Evolutionary conservation across 2,113 vertebrate genomes (phyloP).

Genomic region (Passer montanus): DNA sequence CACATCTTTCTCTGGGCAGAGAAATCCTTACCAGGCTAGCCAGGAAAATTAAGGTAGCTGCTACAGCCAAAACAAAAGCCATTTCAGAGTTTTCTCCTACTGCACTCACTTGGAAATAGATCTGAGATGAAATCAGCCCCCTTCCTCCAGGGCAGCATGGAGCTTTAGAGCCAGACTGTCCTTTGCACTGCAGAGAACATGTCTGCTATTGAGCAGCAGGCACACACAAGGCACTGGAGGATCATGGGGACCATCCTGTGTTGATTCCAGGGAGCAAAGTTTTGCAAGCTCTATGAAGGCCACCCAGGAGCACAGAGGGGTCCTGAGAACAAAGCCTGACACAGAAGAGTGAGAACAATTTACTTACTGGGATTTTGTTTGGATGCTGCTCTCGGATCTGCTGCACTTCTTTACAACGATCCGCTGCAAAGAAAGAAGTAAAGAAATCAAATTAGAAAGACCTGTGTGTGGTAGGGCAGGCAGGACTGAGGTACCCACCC

Average conservation of each 20-base stretch:
- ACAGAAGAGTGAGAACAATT: neutral
- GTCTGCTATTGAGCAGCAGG: neutral
- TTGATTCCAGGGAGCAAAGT: neutral
- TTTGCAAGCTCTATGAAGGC: neutral
- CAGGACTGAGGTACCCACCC: neutral
- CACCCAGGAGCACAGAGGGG: neutral
- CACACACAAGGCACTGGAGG: neutral
- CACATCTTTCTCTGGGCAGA: neutral
- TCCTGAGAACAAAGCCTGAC: neutral
- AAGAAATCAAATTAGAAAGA: neutral
- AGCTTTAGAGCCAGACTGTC: neutral
- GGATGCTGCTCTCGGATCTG: slow-evolving; percentile 97
- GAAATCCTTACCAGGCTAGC: neutral
- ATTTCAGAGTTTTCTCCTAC: neutral
- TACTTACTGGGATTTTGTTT: slow-evolving; percentile 96
- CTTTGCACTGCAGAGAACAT: neutral
- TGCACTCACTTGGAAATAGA: neutral
- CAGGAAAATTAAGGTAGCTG: neutral
- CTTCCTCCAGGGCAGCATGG: neutral
- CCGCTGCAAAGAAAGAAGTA: slow-evolving; percentile 75
- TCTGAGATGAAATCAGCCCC: neutral
- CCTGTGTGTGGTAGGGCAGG: neutral
- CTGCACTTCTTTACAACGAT: slow-evolving; percentile 96
- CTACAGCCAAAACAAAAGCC: neutral
- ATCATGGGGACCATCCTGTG: neutral